Base-by-base conservation (phyloP, 1,140 invertebrate species). In the Drosophila mauritiana region DNA sequence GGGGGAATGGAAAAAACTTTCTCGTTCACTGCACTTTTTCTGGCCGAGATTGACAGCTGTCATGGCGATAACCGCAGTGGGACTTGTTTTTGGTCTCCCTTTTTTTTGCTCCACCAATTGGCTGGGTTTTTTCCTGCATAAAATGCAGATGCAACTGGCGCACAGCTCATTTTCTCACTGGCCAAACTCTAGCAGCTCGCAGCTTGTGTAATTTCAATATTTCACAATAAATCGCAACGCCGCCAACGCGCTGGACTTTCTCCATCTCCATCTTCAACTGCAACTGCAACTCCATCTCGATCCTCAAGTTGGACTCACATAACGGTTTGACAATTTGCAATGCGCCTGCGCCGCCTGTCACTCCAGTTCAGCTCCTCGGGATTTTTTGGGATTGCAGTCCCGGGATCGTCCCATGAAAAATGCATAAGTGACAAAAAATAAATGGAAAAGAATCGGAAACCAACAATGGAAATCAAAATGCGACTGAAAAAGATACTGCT, bases 191-290 rank as follows among this genome's bases (percentile, higher is more conserved):
- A 13, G n/a, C 5, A 7, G 31, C 13, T 42, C 15, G 52, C 22
- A 39, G 51, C 75, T 83, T 88, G 80, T 80, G 59, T 89, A 88
- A 86, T 86, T 86, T 86, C 80, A 86, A 86, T 86, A 86, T 88
- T 86, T 86, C 84, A 88, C 83, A 86, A 86, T 83, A 86, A 86
- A 83, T 86, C 78, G 69, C 65, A 73, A 76, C 74, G 67, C 78
- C 78, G 81, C 82, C 61, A 78, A 85, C 67, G 82, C 82, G 49
- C 45, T 31, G 48, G 58, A 86, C 83, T 86, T 86, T 86, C 83
- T 77, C 80, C 76, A 70, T 52, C 42, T 57, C 34, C 39, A 31
- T 11, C 17, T 17, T 10, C 43, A 31, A 10, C 27, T 31, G 1
- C 27, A 31, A 8, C 27, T 31, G 7, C 27, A 31, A 31, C 31